Percentiles rank a stretch among this genome's conserved stretches.
Evolutionary conservation across 2,797 vertebrate genomes (phyloP).

Genomic region (Mormyrus hasselquistii): DNA sequence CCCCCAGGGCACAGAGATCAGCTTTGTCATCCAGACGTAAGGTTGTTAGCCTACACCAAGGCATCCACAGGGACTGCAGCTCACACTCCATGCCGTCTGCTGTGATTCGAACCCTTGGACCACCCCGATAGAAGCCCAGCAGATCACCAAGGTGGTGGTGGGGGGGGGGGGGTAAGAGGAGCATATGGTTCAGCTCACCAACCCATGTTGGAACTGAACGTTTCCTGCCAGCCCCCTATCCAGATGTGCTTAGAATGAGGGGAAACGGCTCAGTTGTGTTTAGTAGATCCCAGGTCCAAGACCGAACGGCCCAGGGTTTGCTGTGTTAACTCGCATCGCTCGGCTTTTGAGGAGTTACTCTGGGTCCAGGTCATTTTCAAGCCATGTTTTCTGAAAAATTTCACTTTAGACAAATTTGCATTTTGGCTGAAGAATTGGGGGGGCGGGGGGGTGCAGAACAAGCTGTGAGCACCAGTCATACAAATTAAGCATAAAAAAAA

Average conservation of each 20-base stretch:
- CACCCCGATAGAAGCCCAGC: background rate
- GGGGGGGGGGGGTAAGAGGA: background rate
- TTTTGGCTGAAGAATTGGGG: background rate
- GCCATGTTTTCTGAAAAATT: background rate
- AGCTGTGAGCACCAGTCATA: background rate
- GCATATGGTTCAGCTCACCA: constrained; percentile 20
- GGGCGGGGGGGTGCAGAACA: background rate
- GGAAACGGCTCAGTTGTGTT: background rate
- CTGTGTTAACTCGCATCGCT: too few species aligned
- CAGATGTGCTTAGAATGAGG: background rate
- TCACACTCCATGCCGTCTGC: background rate
- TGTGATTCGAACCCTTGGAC: background rate
- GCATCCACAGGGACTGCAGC: background rate
- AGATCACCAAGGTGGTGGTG: background rate
- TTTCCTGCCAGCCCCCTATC: constrained; percentile 13
- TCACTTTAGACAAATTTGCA: background rate
- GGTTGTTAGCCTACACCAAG: background rate
- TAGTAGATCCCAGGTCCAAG: background rate
- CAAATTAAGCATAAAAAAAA: background rate
- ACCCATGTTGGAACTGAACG: background rate
- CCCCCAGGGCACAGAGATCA: background rate
- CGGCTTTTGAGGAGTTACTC: background rate
- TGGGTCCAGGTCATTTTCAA: background rate
- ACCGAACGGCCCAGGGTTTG: too few species aligned
- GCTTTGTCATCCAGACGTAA: background rate